Evolutionary conservation across 2,113 vertebrate genomes (phyloP).

Genomic region (Gopherus evgoodei): DNA sequence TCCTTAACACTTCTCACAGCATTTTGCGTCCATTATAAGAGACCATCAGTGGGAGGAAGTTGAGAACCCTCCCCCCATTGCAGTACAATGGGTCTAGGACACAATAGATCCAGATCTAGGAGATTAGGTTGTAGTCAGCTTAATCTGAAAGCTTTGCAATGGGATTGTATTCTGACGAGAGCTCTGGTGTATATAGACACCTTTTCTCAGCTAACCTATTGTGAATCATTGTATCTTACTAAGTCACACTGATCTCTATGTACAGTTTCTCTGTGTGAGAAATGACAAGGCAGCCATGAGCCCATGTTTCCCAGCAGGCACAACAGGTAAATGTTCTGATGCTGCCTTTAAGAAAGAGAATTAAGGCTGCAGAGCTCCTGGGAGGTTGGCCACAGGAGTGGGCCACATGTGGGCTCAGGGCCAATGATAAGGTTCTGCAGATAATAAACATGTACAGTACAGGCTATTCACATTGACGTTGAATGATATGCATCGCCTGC

Average conservation of each 20-base stretch:
- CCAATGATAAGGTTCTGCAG: neutral
- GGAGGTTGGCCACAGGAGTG: neutral
- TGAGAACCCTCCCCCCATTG: neutral
- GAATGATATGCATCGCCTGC: neutral
- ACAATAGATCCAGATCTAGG: neutral
- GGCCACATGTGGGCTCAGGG: neutral
- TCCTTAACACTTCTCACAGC: neutral
- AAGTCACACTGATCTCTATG: neutral
- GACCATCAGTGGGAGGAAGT: neutral
- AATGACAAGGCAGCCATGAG: neutral
- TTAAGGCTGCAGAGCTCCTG: neutral
- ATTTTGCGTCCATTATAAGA: neutral
- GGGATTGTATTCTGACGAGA: rapidly evolving
- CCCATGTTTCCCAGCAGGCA: neutral
- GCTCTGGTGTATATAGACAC: neutral
- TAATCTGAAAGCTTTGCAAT: neutral
- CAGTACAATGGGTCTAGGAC: neutral
- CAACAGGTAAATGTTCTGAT: neutral
- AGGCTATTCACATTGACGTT: neutral
- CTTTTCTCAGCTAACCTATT: neutral
- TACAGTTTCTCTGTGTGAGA: neutral
- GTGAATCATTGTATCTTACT: neutral
- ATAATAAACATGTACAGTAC: neutral
- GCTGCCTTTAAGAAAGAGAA: neutral
- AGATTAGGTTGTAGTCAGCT: neutral